Evolutionary conservation across 2,888 invertebrate genomes (phyloP).

Genomic region (Autographa pulchrina): DNA sequence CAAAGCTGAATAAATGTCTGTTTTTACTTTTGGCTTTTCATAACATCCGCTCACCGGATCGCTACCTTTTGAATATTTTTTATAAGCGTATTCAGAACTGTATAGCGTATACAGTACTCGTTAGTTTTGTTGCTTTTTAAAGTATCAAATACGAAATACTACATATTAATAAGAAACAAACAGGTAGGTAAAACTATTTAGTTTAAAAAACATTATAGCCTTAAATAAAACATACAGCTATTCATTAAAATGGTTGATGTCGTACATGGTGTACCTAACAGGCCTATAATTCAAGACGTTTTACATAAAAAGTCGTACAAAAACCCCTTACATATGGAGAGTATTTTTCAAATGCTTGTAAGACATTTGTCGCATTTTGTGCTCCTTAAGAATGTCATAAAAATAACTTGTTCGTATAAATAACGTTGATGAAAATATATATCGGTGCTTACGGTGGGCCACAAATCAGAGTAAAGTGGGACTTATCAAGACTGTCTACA

Average conservation of each 20-base stretch:
- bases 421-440: conserved; percentile 80
- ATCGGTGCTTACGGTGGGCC: conserved; percentile 71
- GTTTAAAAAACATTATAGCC: not conserved
- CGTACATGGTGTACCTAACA: not conserved
- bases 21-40: conserved; percentile 31
- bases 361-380: conserved; percentile 74
- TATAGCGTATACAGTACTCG: not conserved
- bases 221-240: not conserved
- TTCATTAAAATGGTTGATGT: conserved; percentile 1
- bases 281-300: conserved; percentile 11
- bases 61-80: conserved; percentile 8
- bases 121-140: not conserved
- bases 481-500: conserved; percentile 68
- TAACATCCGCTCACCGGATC: conserved; percentile 14
- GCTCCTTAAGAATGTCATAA: conserved; percentile 76
- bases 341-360: conserved; percentile 77
- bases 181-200: too few relatives aligned
- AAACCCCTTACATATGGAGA: conserved; percentile 71
- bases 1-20: conserved; percentile 41
- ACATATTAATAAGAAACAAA: too few relatives aligned
- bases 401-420: conserved; percentile 79
- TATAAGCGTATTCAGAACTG: conserved; percentile 7
- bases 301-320: conserved; percentile 31
- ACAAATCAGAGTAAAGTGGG: conserved; percentile 77
- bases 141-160: conserved; percentile 3